Evolutionary conservation across 2,888 invertebrate genomes (phyloP).

Genomic region (Tholera decimalis): DNA sequence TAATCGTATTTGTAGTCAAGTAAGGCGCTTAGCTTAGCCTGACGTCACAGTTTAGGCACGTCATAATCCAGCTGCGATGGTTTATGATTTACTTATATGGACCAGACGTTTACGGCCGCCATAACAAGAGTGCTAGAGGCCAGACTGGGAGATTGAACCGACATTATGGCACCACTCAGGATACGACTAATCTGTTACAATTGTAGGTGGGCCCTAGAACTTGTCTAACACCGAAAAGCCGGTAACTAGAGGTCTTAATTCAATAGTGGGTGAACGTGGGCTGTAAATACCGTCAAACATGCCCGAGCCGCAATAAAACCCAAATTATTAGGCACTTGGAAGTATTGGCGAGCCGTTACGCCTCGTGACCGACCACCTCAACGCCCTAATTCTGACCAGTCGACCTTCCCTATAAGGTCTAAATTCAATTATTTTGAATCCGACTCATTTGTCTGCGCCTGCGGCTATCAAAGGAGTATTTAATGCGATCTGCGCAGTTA

Average conservation of each 20-base stretch:
- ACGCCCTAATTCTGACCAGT: slow-evolving; percentile 48
- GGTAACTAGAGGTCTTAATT: slow-evolving; percentile 25
- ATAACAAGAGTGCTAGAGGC: slow-evolving; percentile 36
- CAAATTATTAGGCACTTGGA: slow-evolving; percentile 36
- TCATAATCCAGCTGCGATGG: slow-evolving; percentile 29
- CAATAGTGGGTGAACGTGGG: slow-evolving; percentile 41
- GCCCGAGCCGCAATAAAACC: slow-evolving; percentile 34
- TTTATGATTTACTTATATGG: slow-evolving; percentile 34
- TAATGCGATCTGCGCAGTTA: slow-evolving; percentile 59
- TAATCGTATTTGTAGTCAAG: slow-evolving; percentile 35
- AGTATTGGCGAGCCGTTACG: slow-evolving; percentile 25
- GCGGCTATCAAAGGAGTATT: slow-evolving; percentile 61
- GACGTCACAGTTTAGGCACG: slow-evolving; percentile 11
- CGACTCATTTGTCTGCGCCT: slow-evolving; percentile 44
- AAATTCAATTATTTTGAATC: slow-evolving; percentile 57
- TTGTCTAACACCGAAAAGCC: slow-evolving; percentile 21
- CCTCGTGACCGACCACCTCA: slow-evolving; percentile 20
- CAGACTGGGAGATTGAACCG: slow-evolving; percentile 21
- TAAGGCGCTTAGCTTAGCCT: slow-evolving; percentile 11
- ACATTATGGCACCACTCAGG: slow-evolving; percentile 22
- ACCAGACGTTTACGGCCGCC: slow-evolving; percentile 33
- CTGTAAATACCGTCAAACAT: slow-evolving; percentile 28
- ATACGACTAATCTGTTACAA: slow-evolving; percentile 24
- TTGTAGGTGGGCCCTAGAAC: slow-evolving; percentile 32
- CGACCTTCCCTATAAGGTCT: slow-evolving; percentile 55